Conservation (phyloP, 1,140 invertebrate genomes). For the Parapsyche elsis region DNA sequence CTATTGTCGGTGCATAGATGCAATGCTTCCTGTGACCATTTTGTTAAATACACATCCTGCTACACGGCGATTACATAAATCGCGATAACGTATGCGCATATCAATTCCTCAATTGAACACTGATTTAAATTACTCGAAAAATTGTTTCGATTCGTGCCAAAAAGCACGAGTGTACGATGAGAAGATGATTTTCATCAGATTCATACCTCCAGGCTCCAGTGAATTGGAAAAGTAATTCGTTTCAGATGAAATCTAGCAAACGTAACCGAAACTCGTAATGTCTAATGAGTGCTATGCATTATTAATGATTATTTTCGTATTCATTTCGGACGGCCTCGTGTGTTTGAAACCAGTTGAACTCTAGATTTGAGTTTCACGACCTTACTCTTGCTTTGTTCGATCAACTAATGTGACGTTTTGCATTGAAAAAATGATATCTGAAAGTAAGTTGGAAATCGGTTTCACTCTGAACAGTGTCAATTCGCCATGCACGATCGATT, state of each 20-base stretch:
- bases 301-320: no score
- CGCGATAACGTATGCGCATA: constrained; percentile 6
- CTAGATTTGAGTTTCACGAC: no score
- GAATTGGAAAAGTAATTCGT: background rate
- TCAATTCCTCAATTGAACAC: background rate
- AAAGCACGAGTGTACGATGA: background rate
- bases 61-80: background rate
- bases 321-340: no score
- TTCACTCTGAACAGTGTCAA: background rate
- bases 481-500: background rate
- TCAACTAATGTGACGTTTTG: no score
- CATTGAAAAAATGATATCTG: no score
- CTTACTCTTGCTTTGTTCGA: no score
- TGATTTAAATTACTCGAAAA: no score
- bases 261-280: background rate
- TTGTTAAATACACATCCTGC: constrained; percentile 26
- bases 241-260: background rate
- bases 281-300: background rate
- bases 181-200: background rate
- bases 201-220: background rate
- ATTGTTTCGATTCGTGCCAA: background rate
- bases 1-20: constrained; percentile 8
- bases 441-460: no score
- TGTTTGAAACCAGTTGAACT: no score
- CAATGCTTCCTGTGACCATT: constrained; percentile 28